Evolutionary conservation across 2,888 invertebrate genomes (phyloP), one percentile per base, ranked within the genome.

Genomic region (Penaeus monodon): DNA sequence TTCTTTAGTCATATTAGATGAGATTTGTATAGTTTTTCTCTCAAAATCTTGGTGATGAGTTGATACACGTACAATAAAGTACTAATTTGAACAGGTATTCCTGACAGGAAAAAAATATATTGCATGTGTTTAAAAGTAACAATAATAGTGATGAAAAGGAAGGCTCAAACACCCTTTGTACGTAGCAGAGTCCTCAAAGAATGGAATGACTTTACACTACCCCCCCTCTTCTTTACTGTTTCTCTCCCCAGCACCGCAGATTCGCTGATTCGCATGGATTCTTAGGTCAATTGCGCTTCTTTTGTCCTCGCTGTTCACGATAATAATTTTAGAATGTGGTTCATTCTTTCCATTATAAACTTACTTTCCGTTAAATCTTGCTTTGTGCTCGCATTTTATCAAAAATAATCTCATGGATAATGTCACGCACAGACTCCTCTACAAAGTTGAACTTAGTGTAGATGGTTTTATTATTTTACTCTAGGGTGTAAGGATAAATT

Each of bases 261-360:
- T 38, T 82, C 57, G 70, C 70, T 82, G 73, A 82, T 17, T 70
- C 73, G 82, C 82, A 82, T 82, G 82, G 82, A 82, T 82, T 82
- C 82, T 33, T 82, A n/a, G 63, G 70, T 82, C 70, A n/a, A 73
- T 82, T 82, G 70, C 29, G 82, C 82, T 82, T 73, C 57, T 73
- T 73, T 73, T 82, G 49, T 29, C 33, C 27, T 57, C 57, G 20
- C 63, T 66, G 68, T 57, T 57, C 57, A 57, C 77, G 27, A n/a
- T 76, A 44, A n/a, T 77, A 38, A 49, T 77, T 77, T 27, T 77
- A 44, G 49, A 77, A 49, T 77, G 77, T 77, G 77, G 44, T 44
- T 27, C 57, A 49, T 77, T n/a, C 14, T 57, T 12, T 57, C 63
- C 20, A 29, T 63, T 24, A 44, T 27, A 57, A 57, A 57, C 57